Conservation (phyloP, 2,888 invertebrate species). For the Drosophila demipolita region DNA sequence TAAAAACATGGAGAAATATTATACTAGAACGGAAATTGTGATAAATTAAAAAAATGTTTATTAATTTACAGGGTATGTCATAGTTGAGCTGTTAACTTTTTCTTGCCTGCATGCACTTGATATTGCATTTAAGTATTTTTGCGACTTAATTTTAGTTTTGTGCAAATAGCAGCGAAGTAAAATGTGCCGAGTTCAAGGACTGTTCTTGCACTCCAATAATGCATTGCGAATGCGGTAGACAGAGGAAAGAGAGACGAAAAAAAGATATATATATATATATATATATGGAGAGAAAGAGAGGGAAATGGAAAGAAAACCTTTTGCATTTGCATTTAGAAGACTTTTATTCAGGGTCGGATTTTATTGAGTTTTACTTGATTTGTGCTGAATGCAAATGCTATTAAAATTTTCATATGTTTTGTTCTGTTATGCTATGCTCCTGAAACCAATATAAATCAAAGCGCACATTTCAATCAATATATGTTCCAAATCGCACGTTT, state of each 20-base stretch:
- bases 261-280: not conserved
- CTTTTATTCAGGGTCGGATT: constrained; percentile 11
- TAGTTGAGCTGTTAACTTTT: not conserved
- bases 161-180: constrained; percentile 52
- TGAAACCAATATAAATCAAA: constrained; percentile 23
- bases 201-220: constrained; percentile 14
- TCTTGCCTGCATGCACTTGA: constrained; percentile 17
- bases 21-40: not conserved
- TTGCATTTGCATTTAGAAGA: not conserved
- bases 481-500: constrained; percentile 56
- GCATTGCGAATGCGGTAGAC: too few species aligned
- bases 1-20: not conserved
- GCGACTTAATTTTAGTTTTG: constrained; percentile 31
- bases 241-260: not conserved
- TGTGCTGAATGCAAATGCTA: constrained; percentile 9
- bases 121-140: constrained; percentile 25
- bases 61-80: constrained; percentile 19
- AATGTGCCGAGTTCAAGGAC: constrained; percentile 61
- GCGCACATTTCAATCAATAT: constrained; percentile 22
- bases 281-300: not conserved
- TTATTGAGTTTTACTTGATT: constrained; percentile 13
- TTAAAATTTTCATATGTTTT: not conserved
- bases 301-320: not conserved
- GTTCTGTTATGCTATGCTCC: constrained; percentile 6
- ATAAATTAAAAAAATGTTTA: not conserved